Evolutionary conservation across 2,888 invertebrate genomes (phyloP), one percentile per base, ranked within the genome.

Genomic region (Galerucella nymphaeae): DNA sequence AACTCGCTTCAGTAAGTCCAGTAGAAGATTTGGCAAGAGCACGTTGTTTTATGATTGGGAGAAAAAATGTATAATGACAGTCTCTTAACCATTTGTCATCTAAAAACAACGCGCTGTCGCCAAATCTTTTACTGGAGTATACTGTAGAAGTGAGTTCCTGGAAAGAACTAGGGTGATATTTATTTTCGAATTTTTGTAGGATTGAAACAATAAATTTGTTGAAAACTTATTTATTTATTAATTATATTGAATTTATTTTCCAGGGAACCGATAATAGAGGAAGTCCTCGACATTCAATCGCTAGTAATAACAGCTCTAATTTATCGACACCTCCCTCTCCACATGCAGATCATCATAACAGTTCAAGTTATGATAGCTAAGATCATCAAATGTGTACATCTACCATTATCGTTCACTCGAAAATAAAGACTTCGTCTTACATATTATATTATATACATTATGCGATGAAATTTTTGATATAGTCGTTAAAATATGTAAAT

Each of bases 251-350:
- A 53, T 53, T 53, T 16, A 53, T 70, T 45, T 74, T 74, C 48
- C 70, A 87, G 87, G 85, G 83, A 64, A 84, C 86, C 14, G 87
- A 87, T 78, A 76, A 75, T 61, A 84, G 85, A 79, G 82, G 84
- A 74, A 92, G 91, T 84, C 92, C 92, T 58, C 89, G 93, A 72
- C 92, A 92, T 84, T 93, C 93, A 71, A 90, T 93, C 82, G 92
- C 92, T 73, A 93, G 93, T 75, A 92, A 92, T 86, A 92, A 92
- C 85, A 93, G 92, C 87, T 92, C 92, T 81, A 92, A 92, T 86
- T 89, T 92, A 80, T 92, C 92, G 77, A 92, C 92, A 62, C 93
- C 93, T 66, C 92, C 92, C 63, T 91, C 91, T 82, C 91, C 91
- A 73, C 90, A 90, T 80, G 90, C 90, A 75, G 91, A 90, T 83